A percentile compares a stretch with the other conserved stretches of the same genome.
Evolutionary conservation across 1,140 invertebrate species (phyloP).

Genomic region (Heliconius melpomene): DNA sequence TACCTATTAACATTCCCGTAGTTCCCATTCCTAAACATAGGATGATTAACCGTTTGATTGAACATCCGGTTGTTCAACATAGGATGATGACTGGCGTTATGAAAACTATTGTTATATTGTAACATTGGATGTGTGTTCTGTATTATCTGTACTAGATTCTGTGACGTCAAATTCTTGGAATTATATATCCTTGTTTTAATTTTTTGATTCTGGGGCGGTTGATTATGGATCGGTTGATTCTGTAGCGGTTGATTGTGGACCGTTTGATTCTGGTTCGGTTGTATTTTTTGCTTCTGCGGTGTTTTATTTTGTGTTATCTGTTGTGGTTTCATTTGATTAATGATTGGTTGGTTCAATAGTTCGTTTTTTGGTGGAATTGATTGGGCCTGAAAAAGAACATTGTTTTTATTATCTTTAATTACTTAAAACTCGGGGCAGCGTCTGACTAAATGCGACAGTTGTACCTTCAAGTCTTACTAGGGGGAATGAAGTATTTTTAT

Average conservation of each 20-base stretch:
- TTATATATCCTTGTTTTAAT: conserved; percentile 63
- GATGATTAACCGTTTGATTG: conserved; percentile 57
- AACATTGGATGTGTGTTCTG: conserved; percentile 83
- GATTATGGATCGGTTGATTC: conserved; percentile 45
- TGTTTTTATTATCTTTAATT: no score
- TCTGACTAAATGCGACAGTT: no score
- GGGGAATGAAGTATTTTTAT: no score
- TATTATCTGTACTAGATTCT: conserved; percentile 81
- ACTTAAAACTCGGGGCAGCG: no score
- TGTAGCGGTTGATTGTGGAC: conserved; percentile 41
- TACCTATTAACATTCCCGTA: conserved; percentile 43
- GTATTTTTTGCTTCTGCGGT: conserved; percentile 29
- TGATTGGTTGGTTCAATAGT: conserved; percentile 38
- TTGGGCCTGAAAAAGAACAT: conserved; percentile 41
- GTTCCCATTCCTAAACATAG: conserved; percentile 60
- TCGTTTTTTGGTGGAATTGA: conserved; percentile 46
- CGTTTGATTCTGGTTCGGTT: conserved; percentile 44
- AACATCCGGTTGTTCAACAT: conserved; percentile 64
- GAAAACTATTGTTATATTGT: conserved; percentile 68
- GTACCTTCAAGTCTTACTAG: no score
- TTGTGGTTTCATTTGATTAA: conserved; percentile 33
- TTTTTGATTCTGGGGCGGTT: conserved; percentile 34
- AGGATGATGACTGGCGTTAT: conserved; percentile 73
- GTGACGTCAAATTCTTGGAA: conserved; percentile 65
- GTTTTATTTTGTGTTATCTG: conserved; percentile 36